These are phyloP conservation scores for Sepiola atlantica DNA, from an alignment of 2,888 invertebrate genomes.

Conservation along the genomic window DNA sequence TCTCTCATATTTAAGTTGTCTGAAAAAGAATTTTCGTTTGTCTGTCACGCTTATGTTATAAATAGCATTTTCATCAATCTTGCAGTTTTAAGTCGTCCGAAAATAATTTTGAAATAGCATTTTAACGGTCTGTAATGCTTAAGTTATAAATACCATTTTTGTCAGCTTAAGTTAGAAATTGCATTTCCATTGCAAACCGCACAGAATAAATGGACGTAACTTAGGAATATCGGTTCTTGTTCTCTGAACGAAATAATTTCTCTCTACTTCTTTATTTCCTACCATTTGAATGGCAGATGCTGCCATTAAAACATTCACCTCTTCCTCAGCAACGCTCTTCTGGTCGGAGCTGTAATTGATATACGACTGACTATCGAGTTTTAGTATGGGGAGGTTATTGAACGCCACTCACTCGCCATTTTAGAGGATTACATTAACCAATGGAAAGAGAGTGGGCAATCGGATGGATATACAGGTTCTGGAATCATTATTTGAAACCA, in stretches of 20 bases:
- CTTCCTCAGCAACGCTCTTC: neutral
- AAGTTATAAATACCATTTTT: no score
- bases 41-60: no score
- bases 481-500: slow-evolving; percentile 4
- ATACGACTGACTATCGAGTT: neutral
- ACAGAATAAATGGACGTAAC: no score
- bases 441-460: neutral
- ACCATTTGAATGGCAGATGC: slow-evolving; percentile 32
- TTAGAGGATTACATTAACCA: slow-evolving; percentile 5
- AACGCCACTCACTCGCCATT: neutral
- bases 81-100: no score
- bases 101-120: no score
- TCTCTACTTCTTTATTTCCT: neutral
- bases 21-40: no score
- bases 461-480: neutral
- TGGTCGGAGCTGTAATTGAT: neutral
- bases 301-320: neutral
- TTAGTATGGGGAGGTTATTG: neutral
- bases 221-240: neutral
- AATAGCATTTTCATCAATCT: no score
- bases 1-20: no score
- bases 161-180: no score
- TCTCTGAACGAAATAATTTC: neutral
- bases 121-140: no score
- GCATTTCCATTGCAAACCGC: no score